Percentiles rank a stretch among this genome's conserved stretches.
phyloP scores from a whole-genome alignment of 2,888 invertebrate species.

The Clunio marinus region DNA sequence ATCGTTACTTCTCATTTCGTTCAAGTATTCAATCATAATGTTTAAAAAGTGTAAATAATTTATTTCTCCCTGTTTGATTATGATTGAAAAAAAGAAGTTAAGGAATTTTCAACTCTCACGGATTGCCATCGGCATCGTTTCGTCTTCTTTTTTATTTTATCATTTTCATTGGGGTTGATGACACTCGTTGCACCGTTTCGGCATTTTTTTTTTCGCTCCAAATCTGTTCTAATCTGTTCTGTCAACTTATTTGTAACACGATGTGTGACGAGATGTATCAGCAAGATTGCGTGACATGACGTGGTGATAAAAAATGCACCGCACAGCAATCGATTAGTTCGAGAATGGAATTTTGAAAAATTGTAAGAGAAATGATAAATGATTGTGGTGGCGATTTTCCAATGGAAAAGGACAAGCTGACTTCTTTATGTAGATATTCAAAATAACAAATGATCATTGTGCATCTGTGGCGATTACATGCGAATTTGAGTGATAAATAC shows the following conservation, averaged over 20 bases:
- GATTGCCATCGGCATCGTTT: constrained; percentile 28
- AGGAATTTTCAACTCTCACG: constrained; percentile 24
- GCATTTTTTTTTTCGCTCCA: no score
- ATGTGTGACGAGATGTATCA: neutral
- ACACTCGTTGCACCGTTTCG: constrained; percentile 18
- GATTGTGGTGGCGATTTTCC: no score
- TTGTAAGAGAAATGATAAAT: neutral
- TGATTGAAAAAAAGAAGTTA: constrained; percentile 15
- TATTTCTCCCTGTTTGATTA: constrained; percentile 16
- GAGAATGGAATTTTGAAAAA: neutral
- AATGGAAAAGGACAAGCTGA: no score
- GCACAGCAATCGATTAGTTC: constrained; percentile 16
- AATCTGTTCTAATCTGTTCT: neutral
- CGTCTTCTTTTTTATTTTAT: neutral
- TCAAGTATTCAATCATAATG: constrained; percentile 34
- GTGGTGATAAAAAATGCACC: constrained; percentile 16
- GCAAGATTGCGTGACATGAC: constrained; percentile 24
- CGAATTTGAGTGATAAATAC: neutral
- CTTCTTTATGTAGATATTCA: neutral
- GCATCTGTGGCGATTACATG: constrained; percentile 2
- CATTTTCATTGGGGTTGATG: constrained; percentile 16
- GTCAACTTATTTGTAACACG: neutral
- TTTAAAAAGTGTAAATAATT: constrained; percentile 36
- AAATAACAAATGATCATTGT: neutral
- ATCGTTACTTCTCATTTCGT: neutral